Base-by-base conservation (phyloP, 2,888 invertebrate genomes). In the Blomia tropicalis region DNA sequence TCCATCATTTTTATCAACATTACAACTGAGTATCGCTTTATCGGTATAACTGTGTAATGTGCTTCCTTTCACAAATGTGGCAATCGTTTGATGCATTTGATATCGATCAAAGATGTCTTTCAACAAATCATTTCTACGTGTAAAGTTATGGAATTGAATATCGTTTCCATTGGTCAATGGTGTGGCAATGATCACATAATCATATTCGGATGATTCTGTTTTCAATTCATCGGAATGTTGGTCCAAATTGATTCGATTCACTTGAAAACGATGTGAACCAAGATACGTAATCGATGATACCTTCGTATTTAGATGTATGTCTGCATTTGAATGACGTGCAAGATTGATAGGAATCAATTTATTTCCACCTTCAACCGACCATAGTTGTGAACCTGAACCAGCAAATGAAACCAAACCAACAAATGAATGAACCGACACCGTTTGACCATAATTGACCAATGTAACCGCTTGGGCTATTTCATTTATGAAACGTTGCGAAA, bases 321-420 rank as follows among this genome's bases (percentile, higher is more conserved):
- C 71, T 11, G 76, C 76, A n/a, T 72, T 70, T 0, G 79, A 74
- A 19, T 69, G 67, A 60, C 74, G 69, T 5, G 76, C 61, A 17
- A 77, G 70, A 58, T 69, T 68, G 67, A 73, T 71, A 3, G 76
- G 64, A 11, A 80, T 74, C 67, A 72, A 69, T 67, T 75, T 74
- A 70, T 82, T 82, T 53, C 82, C 82, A 51, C 79, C 79, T 67
- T 77, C 73, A 4, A 82, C 77, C 25, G 79, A 72, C 80, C 80
- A 82, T 43, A 82, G 71, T 19, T 75, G 74, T 29, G 72, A 71
- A 29, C 74, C 75, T 17, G 77, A 75, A 14, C 79, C 81, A 59
- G 80, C 80, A 60, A 81, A 67, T 1, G 80, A 77, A 1, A 79
- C 75, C 62, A 71, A 70, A 60, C 78, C 78, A 76, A 69, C 31